Conservation (phyloP, 2,888 invertebrate genomes). For the Poecilus cupreus region DNA sequence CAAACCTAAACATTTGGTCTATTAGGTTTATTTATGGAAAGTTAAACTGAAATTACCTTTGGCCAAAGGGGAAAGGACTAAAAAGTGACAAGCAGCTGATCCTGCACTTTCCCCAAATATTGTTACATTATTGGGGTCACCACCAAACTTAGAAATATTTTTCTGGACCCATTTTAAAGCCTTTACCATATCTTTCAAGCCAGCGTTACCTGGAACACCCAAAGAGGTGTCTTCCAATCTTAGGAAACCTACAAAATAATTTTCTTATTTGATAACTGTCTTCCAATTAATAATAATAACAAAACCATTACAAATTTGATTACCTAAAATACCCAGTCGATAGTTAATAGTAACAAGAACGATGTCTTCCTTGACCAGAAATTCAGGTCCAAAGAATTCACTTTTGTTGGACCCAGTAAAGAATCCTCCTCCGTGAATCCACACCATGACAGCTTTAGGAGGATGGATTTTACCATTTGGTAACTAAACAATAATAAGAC, state of each 20-base stretch:
- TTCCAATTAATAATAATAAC: too few relatives aligned
- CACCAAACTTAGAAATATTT: conserved; percentile 74
- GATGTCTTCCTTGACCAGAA: conserved; percentile 69
- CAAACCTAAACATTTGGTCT: conserved; percentile 62
- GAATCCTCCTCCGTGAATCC: conserved; percentile 72
- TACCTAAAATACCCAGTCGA: conserved; percentile 70
- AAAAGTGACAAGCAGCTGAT: conserved; percentile 72
- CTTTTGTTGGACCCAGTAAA: conserved; percentile 67
- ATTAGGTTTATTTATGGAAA: too few relatives aligned
- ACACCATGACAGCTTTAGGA: conserved; percentile 70
- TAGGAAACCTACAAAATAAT: conserved; percentile 71
- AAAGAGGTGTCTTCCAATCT: conserved; percentile 72
- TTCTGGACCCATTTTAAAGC: conserved; percentile 74
- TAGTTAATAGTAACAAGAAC: conserved; percentile 70
- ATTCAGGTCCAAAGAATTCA: conserved; percentile 69
- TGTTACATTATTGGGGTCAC: conserved; percentile 74
- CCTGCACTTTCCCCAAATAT: conserved; percentile 76
- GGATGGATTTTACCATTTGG: background rate
- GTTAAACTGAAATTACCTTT: conserved; percentile 65
- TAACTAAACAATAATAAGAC: conserved; percentile 10
- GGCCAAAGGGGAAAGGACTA: conserved; percentile 73
- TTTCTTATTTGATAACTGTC: background rate
- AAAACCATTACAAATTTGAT: too few relatives aligned
- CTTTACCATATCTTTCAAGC: conserved; percentile 74
- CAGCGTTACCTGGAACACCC: conserved; percentile 75